phyloP scores from a whole-genome alignment of 2,797 vertebrate species.

The Odontamblyopus rebecca region DNA sequence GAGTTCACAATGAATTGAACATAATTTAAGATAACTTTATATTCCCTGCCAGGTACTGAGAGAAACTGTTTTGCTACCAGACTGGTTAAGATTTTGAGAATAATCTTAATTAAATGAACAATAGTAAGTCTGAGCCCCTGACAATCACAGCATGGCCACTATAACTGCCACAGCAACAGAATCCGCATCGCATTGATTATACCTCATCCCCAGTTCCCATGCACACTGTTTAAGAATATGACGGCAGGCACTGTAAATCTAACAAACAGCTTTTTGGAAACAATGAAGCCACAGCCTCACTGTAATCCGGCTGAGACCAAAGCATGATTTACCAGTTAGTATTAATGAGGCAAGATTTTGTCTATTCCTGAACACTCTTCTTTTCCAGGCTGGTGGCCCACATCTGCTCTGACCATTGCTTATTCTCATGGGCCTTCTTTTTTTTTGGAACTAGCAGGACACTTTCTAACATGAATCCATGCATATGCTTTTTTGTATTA shows the following conservation, averaged over 20 bases:
- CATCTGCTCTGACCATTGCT: constrained; percentile 16
- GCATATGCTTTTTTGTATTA: background rate
- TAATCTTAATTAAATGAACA: background rate
- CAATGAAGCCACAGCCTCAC: constrained; percentile 8
- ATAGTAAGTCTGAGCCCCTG: too few relatives aligned
- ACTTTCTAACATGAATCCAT: background rate
- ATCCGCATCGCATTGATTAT: too few relatives aligned
- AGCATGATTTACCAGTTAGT: constrained; percentile 23
- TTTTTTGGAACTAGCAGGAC: background rate
- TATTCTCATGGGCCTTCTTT: background rate
- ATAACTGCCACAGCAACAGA: too few relatives aligned
- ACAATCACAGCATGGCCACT: too few relatives aligned
- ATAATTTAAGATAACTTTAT: too few relatives aligned
- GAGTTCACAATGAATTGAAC: too few relatives aligned
- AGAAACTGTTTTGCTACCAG: too few relatives aligned
- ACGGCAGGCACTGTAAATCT: background rate
- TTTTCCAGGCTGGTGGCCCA: constrained; percentile 31
- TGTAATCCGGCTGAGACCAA: constrained; percentile 9
- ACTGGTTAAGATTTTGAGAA: too few relatives aligned
- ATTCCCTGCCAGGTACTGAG: too few relatives aligned
- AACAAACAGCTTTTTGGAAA: background rate
- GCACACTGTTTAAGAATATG: background rate
- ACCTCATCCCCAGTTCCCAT: background rate
- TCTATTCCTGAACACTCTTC: constrained; percentile 23
- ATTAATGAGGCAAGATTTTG: constrained; percentile 38